Evolutionary conservation across 2,888 invertebrate genomes (phyloP).

Genomic region (Fragum whitleyi): DNA sequence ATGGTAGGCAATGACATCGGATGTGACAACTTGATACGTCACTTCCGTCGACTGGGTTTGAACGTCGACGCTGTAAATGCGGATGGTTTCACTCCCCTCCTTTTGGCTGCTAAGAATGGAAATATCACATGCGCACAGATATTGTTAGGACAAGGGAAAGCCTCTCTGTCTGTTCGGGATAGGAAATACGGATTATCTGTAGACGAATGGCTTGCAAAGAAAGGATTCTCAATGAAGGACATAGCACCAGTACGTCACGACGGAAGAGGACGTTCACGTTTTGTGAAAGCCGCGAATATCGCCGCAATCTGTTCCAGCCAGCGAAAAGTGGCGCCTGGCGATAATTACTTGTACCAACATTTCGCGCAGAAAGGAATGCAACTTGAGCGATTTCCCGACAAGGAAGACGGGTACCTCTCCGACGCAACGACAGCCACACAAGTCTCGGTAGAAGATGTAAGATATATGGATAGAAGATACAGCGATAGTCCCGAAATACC

Average conservation of each 20-base stretch:
- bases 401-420: slow-evolving; percentile 44
- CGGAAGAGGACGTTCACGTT: slow-evolving; percentile 51
- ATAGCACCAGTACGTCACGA: slow-evolving; percentile 64
- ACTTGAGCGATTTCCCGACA: slow-evolving; percentile 31
- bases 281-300: slow-evolving; percentile 55
- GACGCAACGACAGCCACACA: slow-evolving; percentile 57
- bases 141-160: slow-evolving; percentile 81
- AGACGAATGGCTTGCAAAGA: slow-evolving; percentile 80
- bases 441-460: slow-evolving; percentile 22
- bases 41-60: slow-evolving; percentile 82
- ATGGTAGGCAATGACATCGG: slow-evolving; percentile 82
- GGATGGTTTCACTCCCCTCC: slow-evolving; percentile 81
- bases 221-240: slow-evolving; percentile 80
- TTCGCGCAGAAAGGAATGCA: slow-evolving; percentile 24
- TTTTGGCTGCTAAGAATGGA: slow-evolving; percentile 80
- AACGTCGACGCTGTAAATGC: slow-evolving; percentile 81
- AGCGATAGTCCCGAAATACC: slow-evolving; percentile 39
- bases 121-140: slow-evolving; percentile 81
- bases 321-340: slow-evolving; percentile 25
- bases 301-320: slow-evolving; percentile 57
- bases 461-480: slow-evolving; percentile 36
- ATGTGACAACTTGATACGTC: slow-evolving; percentile 79
- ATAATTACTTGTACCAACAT: slow-evolving; percentile 2
- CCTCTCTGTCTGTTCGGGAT: slow-evolving; percentile 76
- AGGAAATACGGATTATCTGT: slow-evolving; percentile 75